Percentiles rank a stretch among this genome's conserved stretches.
These are phyloP conservation scores for Ceratosolen solmsi DNA, from an alignment of 1,140 invertebrate genomes.

Conservation along the genomic window DNA sequence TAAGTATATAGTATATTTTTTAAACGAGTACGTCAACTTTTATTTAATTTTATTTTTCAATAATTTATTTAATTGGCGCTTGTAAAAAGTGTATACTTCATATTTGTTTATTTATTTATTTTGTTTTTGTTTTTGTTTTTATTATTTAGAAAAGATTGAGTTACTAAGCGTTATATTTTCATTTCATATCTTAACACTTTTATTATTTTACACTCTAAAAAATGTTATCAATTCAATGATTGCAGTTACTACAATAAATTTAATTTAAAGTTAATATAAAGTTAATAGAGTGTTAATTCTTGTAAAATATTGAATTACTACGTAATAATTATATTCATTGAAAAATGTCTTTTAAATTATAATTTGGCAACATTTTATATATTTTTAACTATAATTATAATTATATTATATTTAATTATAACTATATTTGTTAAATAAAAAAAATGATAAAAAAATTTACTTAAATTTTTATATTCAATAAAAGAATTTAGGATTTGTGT, in stretches of 20 bases:
- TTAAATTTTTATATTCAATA: too few species aligned
- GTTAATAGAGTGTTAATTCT: background rate
- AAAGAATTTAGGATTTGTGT: too few species aligned
- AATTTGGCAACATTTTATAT: background rate
- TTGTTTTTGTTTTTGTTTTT: background rate
- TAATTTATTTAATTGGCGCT: conserved; percentile 19
- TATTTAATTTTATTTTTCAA: conserved; percentile 21
- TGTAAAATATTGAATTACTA: background rate
- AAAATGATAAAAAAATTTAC: too few species aligned
- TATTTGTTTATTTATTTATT: background rate
- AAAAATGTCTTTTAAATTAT: conserved; percentile 8
- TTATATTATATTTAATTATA: too few species aligned
- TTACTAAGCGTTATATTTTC: conserved; percentile 3
- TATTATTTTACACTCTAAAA: conserved; percentile 6
- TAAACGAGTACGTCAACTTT: background rate
- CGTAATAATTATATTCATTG: background rate
- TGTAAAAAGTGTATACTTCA: conserved; percentile 26
- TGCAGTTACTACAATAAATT: too few species aligned
- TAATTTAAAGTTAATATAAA: background rate
- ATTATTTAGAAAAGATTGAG: background rate
- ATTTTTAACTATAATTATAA: too few species aligned
- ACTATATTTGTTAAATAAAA: too few species aligned
- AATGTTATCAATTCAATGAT: conserved; percentile 1
- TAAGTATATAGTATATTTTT: conserved; percentile 14
- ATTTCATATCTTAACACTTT: background rate